These are phyloP conservation scores for Rhingia campestris DNA, from an alignment of 2,888 invertebrate genomes.

Conservation along the genomic window DNA sequence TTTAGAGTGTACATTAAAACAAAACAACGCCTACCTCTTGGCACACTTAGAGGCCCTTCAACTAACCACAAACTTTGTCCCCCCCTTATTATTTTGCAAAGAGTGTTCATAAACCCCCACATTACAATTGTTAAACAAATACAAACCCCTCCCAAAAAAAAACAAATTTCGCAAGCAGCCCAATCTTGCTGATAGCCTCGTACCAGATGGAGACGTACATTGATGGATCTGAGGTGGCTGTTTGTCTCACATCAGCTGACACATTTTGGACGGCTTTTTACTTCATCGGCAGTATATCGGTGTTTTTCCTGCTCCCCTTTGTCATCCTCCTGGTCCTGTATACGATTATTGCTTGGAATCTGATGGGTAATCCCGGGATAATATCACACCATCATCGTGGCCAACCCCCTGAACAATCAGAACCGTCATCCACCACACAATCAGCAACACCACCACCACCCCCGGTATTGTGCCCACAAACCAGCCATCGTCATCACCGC, in stretches of 20 bases:
- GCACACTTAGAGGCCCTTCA: background rate
- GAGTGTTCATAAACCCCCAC: constrained; percentile 42
- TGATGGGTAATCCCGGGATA: constrained; percentile 91
- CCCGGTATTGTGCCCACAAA: constrained; percentile 23
- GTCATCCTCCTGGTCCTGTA: constrained; percentile 91
- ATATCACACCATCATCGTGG: constrained; percentile 84
- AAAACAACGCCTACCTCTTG: background rate
- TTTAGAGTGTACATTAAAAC: too few relatives aligned
- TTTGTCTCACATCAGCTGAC: constrained; percentile 91
- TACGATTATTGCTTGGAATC: constrained; percentile 92
- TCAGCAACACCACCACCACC: constrained; percentile 1
- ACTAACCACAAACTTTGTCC: background rate
- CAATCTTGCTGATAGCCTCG: constrained; percentile 91
- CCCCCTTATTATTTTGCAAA: constrained; percentile 29
- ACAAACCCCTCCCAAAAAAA: constrained; percentile 25
- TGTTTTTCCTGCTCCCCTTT: constrained; percentile 94
- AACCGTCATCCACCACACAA: too few relatives aligned
- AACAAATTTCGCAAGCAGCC: constrained; percentile 85
- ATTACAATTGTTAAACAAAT: constrained; percentile 51
- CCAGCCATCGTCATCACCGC: constrained; percentile 58
- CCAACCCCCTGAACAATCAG: background rate
- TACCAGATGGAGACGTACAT: constrained; percentile 89
- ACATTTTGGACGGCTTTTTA: constrained; percentile 91
- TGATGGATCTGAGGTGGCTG: constrained; percentile 87
- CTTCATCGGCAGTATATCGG: constrained; percentile 90